Evolutionary conservation across 2,113 vertebrate genomes (phyloP), one percentile per base, ranked within the genome.

Genomic region (Eclectus roratus): DNA sequence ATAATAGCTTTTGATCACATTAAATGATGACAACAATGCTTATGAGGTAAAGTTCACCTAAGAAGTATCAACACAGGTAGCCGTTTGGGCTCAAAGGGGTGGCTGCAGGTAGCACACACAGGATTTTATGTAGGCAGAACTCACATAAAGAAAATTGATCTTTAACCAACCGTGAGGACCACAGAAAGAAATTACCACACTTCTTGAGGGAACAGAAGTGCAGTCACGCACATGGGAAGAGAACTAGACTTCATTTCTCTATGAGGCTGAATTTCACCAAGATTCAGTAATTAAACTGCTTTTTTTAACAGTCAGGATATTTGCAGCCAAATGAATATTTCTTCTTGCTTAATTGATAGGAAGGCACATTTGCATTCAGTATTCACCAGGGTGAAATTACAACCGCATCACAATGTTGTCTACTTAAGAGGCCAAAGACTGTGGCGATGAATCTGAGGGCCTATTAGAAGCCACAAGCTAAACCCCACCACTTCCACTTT

Each of bases 71-170:
- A 66, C 80, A 61, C 2, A 2, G 31, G 28, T 43, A 80, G 41
- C n/a, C 61, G 24, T 80, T 85, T 71, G 28, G 81, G 37, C 88
- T 88, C 73, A 77, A 85, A 88, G 50, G n/a, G 41, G 61, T 73
- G 49, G 33, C 53, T 95, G 39, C 63, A 94, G 85, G 74, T 80
- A 91, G 41, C 1, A 0, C 63, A 46, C 61, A 63, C 70, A 78
- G 35, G 63, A 84, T 80, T 95, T 93, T 84, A 65, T 61, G 44
- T 56, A 85, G 77, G 60, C n/a, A 73, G 56, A 95, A 90, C 60
- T 80, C 68, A 52, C 31, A 74, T 78, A 74, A 94, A 96, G 58
- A 70, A 93, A 90, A 97, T 79, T 92, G 83, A 88, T 94, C 95
- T 96, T 94, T 85, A 90, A 94, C 61, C 47, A 90, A 71, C 79